phyloP scores from a whole-genome alignment of 2,888 invertebrate genomes.

The Punctoribates punctum region DNA sequence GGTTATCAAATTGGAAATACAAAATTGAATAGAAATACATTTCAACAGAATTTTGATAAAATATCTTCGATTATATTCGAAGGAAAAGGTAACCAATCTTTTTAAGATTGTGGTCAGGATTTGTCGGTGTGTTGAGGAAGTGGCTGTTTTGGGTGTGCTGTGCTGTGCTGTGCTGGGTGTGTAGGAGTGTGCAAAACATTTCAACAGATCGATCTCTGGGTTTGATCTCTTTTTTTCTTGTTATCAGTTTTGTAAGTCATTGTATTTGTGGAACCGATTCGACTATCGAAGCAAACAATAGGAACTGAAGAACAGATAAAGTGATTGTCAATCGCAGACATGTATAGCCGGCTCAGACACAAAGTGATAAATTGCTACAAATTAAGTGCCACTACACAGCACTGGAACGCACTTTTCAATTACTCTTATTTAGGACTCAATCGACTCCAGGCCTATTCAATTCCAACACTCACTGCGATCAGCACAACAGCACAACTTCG shows the following conservation, averaged over 20 bases:
- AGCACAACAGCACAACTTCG: no score
- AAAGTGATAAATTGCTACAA: slow-evolving; percentile 38
- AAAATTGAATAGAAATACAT: no score
- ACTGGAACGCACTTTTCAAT: slow-evolving; percentile 31
- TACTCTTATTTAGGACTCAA: slow-evolving; percentile 29
- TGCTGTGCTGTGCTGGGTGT: not conserved
- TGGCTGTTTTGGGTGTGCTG: not conserved
- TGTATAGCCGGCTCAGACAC: slow-evolving; percentile 21
- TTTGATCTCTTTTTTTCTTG: not conserved
- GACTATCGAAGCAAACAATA: slow-evolving; percentile 23
- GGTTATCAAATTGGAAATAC: no score
- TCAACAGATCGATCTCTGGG: not conserved
- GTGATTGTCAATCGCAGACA: slow-evolving; percentile 39
- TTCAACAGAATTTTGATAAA: no score
- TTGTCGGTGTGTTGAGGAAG: no score
- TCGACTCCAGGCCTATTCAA: slow-evolving; percentile 32
- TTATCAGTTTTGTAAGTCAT: slow-evolving; percentile 30
- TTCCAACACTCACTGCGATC: not conserved
- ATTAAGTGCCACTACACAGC: slow-evolving; percentile 33
- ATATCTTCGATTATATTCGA: no score
- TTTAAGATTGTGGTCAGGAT: no score
- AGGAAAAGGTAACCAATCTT: no score
- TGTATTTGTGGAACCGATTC: slow-evolving; percentile 19
- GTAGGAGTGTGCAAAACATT: not conserved
- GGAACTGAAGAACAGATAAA: slow-evolving; percentile 31